Percentiles rank a stretch among this genome's conserved stretches.
phyloP scores from a whole-genome alignment of 2,888 invertebrate species.

The Meganola albula region DNA sequence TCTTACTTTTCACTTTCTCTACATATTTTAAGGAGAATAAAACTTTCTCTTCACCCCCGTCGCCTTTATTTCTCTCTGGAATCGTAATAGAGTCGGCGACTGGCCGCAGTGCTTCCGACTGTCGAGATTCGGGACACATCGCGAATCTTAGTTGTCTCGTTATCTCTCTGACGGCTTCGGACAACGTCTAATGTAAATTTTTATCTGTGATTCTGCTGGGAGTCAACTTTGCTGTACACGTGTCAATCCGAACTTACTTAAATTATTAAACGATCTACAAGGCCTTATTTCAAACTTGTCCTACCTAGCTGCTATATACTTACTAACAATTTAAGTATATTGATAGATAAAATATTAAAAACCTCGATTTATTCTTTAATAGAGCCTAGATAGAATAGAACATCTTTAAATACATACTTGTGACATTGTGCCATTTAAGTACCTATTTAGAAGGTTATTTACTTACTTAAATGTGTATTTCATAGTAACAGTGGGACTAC shows the following conservation, averaged over 20 bases:
- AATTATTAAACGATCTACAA: conserved; percentile 34
- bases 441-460: no score
- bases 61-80: conserved; percentile 58
- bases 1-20: conserved; percentile 77
- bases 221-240: conserved; percentile 38
- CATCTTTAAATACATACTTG: no score
- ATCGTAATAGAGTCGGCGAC: conserved; percentile 49
- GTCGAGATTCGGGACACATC: conserved; percentile 35
- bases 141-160: conserved; percentile 56
- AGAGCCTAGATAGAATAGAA: no score
- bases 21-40: conserved; percentile 78
- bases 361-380: no score
- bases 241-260: conserved; percentile 31
- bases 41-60: conserved; percentile 66
- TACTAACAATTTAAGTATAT: no score
- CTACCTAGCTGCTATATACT: no score
- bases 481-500: no score
- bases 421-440: no score
- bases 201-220: conserved; percentile 53
- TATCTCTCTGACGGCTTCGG: conserved; percentile 48
- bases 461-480: no score
- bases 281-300: no score
- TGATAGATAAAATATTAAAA: no score
- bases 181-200: conserved; percentile 48
- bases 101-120: neutral